These are phyloP conservation scores for Channa argus DNA, from an alignment of 2,113 vertebrate genomes.

Conservation along the genomic window DNA sequence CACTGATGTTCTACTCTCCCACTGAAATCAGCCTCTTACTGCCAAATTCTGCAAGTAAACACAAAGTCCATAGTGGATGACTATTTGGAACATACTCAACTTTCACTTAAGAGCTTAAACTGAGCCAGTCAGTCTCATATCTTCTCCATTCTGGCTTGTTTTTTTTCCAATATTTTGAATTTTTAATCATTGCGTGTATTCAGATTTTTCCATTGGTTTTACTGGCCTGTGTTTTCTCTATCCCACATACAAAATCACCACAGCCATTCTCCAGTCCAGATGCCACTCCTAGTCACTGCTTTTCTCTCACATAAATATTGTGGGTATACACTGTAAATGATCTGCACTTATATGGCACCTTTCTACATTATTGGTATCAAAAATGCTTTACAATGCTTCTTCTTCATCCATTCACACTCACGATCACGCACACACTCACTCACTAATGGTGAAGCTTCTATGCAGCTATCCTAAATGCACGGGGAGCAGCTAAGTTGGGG, in stretches of 20 bases:
- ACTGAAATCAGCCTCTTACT: constrained; percentile 47
- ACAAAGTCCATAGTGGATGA: constrained; percentile 58
- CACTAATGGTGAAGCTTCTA: too few species aligned
- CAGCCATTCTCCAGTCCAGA: constrained; percentile 45
- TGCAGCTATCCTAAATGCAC: too few species aligned
- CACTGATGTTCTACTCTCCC: constrained; percentile 56
- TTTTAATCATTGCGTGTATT: not conserved
- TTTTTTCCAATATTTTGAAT: constrained; percentile 1
- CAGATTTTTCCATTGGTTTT: constrained; percentile 10
- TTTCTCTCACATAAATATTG: constrained; percentile 31
- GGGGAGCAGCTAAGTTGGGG: too few species aligned
- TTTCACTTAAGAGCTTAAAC: constrained; percentile 21
- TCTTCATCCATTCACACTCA: too few species aligned
- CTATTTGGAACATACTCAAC: constrained; percentile 34
- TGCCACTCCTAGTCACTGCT: constrained; percentile 25
- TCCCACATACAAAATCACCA: constrained; percentile 19
- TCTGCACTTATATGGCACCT: too few species aligned
- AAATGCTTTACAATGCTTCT: too few species aligned
- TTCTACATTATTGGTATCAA: too few species aligned
- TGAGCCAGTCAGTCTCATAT: constrained; percentile 10
- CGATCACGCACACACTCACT: too few species aligned
- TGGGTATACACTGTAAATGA: not conserved
- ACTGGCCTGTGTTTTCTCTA: constrained; percentile 22
- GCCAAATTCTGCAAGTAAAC: constrained; percentile 60
- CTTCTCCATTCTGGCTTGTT: not conserved